Evolutionary conservation across 2,113 vertebrate species (phyloP), one percentile per base, ranked within the genome.

Genomic region (Leptodactylus fuscus): DNA sequence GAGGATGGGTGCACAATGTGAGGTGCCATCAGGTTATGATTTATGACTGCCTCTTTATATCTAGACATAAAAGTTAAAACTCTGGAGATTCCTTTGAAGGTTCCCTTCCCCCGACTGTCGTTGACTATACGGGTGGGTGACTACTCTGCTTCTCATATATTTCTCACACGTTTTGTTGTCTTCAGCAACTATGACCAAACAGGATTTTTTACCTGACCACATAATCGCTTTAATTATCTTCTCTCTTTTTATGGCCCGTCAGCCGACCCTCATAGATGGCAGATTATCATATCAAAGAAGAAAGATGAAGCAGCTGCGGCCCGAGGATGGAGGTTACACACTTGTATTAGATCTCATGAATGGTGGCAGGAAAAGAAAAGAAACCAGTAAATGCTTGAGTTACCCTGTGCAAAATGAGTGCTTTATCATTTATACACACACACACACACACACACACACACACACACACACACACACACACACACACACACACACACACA

Each of bases 291-390:
- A 18, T 69, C 65, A 38, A 38, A 69, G 65, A 10, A 34, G 65
- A 38, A 10, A 69, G 65, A 69, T 36, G 65, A 11, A 69, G 65
- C 65, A 38, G 65, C 65, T 69, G 65, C 1, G 34, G 65, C 20
- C 29, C 0, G 2, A 38, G 9, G 75, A 78, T 78, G 75, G 29
- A 78, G 75, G 49, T 81, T 11, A 81, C n/a, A n/a, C n/a, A n/a
- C n/a, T n/a, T n/a, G n/a, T n/a, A n/a, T n/a, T n/a, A n/a, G n/a
- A n/a, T n/a, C n/a, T n/a, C 58, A 81, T 62, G 78, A 65, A 32
- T 1, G 10, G 20, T 60, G 77, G 10, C 77, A 81, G 12, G 36
- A 34, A 15, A 55, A 60, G 18, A 60, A 32, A 76, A n/a, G n/a
- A n/a, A n/a, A n/a, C n/a, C n/a, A n/a, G n/a, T n/a, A n/a, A n/a